Evolutionary conservation across 2,113 vertebrate species (phyloP), one percentile per base, ranked within the genome.

Genomic region (Calonectris borealis): DNA sequence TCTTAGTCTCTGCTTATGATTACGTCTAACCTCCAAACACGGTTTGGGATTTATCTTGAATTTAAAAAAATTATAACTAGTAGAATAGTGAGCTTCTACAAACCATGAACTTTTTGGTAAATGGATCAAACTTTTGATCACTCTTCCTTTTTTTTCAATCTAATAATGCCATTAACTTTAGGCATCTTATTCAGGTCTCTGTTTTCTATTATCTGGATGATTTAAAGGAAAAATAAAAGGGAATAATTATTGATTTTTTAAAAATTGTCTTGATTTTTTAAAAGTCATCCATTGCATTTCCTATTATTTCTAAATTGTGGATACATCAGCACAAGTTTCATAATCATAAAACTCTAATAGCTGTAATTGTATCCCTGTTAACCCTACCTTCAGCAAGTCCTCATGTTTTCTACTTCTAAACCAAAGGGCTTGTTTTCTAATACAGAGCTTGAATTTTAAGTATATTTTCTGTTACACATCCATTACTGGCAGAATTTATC

Each of bases 401-500:
- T 94, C 44, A 7, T 76, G 36, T 82, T 93, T 90, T 76, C 77
- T 57, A 17, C 68, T 78, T 40, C 14, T 20, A 70, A 95, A 76
- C 77, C 70, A 80, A 91, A 87, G 65, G 91, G 13, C 77, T 57
- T 91, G 81, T 94, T 62, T 92, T 58, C 87, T 86, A 29, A 72
- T 71, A 92, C 71, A 81, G 73, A 92, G 54, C 72, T 48, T 83
- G 91, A 93, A 91, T 94, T 91, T 94, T 84, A 96, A 94, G 54
- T 94, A 21, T 90, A 66, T 95, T 91, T 97, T 87, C 83, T 83
- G 69, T 93, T 86, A 94, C 57, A 89, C 77, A 83, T 92, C 65
- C 78, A 58, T 93, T 96, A 93, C 86, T 93, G 77, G 72, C 77
- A 75, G 86, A 92, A 86, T 90, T 95, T 93, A 94, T 73, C 69